Conservation (phyloP, 2,797 vertebrate genomes). For the Graptemys geographica region DNA sequence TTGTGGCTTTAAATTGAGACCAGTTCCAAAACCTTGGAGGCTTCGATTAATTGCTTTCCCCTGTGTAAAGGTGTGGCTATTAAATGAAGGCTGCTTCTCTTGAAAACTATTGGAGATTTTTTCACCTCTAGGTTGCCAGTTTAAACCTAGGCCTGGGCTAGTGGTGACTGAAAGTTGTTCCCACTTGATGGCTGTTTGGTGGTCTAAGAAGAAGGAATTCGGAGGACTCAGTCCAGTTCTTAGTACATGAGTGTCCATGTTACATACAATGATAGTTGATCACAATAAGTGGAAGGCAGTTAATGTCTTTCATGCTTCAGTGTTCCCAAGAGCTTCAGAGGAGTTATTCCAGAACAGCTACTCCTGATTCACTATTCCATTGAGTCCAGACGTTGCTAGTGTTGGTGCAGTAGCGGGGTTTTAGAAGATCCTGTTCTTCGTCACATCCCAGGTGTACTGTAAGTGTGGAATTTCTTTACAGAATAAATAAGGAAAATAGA, state of each 20-base stretch:
- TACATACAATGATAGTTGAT: neutral
- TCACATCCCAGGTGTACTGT: neutral
- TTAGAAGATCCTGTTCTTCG: neutral
- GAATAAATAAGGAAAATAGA: neutral
- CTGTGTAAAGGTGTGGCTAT: neutral
- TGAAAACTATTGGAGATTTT: neutral
- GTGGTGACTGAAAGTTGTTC: neutral
- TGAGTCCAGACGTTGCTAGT: neutral
- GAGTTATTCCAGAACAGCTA: neutral
- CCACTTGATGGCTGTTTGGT: neutral
- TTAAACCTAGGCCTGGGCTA: neutral
- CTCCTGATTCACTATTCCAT: neutral
- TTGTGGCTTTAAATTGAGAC: neutral
- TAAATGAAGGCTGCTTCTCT: constrained; percentile 14
- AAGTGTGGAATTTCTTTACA: neutral
- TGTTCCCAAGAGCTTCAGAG: constrained; percentile 16
- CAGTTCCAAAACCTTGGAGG: neutral
- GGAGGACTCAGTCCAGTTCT: neutral
- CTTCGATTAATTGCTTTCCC: constrained; percentile 11
- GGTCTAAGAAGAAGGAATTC: neutral
- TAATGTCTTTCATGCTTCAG: neutral
- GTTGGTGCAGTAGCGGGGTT: neutral
- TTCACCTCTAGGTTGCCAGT: neutral
- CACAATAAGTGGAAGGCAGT: neutral
- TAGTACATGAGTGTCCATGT: neutral